Conservation (phyloP, 2,113 vertebrate genomes). For the Campylomormyrus numenius region DNA sequence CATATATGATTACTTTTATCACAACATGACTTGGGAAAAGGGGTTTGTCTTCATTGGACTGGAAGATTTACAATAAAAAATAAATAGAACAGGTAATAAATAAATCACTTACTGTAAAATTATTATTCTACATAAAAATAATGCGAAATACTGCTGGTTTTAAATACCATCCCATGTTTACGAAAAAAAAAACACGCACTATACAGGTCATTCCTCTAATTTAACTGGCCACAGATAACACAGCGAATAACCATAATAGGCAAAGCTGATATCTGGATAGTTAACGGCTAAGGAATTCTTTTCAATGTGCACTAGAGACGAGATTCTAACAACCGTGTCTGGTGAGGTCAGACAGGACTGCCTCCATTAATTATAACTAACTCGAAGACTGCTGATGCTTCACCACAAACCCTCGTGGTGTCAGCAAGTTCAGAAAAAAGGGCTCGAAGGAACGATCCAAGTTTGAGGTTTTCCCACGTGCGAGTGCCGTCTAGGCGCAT, state of each 20-base stretch:
- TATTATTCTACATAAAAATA: background rate
- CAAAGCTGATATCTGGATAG: slow-evolving; percentile 22
- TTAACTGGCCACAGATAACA: background rate
- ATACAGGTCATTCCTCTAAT: background rate
- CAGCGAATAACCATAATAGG: slow-evolving; percentile 37
- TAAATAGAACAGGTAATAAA: background rate
- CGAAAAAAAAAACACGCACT: background rate
- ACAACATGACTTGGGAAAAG: background rate
- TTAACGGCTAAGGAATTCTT: background rate
- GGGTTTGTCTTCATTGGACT: background rate
- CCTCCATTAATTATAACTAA: background rate
- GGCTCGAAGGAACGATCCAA: slow-evolving; percentile 36
- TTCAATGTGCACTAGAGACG: background rate
- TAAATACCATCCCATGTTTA: background rate
- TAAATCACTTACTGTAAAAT: background rate
- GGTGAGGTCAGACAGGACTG: background rate
- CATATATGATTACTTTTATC: background rate
- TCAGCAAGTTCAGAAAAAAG: slow-evolving; percentile 30
- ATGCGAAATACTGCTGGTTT: background rate
- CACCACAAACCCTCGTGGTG: background rate
- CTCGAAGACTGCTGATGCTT: background rate
- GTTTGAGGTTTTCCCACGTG: background rate
- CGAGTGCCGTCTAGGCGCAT: background rate
- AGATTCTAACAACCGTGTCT: background rate
- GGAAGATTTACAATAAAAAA: background rate